Evolutionary conservation across 2,113 vertebrate species (phyloP).

Genomic region (Elgaria multicarinata): DNA sequence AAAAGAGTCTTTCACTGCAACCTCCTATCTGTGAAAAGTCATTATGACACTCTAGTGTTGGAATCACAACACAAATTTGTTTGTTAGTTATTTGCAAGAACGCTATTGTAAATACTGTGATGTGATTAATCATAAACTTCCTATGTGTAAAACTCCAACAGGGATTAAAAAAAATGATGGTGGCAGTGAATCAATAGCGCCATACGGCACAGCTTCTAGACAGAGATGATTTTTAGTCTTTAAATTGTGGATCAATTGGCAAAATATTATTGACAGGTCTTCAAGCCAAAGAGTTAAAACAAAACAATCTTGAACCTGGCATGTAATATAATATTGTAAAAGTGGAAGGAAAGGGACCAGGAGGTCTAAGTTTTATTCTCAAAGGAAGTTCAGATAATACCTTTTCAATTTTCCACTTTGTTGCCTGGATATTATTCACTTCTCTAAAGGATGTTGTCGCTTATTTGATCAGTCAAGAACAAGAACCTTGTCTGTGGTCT

Average conservation of each 20-base stretch:
- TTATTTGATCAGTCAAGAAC: not conserved
- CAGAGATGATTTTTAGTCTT: slow-evolving; percentile 4
- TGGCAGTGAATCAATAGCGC: not conserved
- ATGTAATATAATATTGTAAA: not conserved
- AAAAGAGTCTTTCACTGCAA: not conserved
- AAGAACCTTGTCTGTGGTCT: too few relatives aligned
- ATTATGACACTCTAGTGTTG: not conserved
- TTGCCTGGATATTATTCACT: not conserved
- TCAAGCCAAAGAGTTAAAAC: not conserved
- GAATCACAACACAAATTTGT: not conserved
- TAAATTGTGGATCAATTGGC: not conserved
- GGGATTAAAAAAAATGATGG: not conserved
- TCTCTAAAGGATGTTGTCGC: not conserved
- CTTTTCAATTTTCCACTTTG: not conserved
- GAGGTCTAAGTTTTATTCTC: not conserved
- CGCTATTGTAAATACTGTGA: not conserved
- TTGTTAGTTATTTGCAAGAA: not conserved
- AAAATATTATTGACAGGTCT: not conserved
- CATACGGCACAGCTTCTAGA: not conserved
- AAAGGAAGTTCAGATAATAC: not conserved
- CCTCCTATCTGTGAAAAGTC: accelerated
- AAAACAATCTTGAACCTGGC: not conserved
- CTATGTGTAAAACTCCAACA: slow-evolving; percentile 1
- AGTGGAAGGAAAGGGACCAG: not conserved
- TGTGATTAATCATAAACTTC: not conserved